Conservation (phyloP, 2,113 vertebrate species). For the Alaudala cheleensis region DNA sequence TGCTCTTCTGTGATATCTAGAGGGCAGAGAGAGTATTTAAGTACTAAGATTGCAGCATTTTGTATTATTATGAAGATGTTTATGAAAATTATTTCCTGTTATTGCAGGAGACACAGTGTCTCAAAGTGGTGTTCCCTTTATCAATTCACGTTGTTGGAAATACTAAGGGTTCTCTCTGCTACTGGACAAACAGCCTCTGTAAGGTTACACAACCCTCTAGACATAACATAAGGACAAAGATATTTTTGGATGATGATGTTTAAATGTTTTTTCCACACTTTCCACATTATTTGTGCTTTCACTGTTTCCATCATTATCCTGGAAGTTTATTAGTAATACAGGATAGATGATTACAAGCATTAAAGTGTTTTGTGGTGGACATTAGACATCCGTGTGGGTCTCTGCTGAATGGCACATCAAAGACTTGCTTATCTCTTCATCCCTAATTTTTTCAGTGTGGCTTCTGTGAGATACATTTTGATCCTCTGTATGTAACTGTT, state of each 20-base stretch:
- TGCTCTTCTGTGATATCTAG: background rate
- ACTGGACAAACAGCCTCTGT: background rate
- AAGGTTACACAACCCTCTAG: background rate
- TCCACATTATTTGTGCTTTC: background rate
- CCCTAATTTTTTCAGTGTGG: background rate
- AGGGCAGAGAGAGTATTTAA: background rate
- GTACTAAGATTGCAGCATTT: background rate
- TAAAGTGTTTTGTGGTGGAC: background rate
- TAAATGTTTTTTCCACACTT: background rate
- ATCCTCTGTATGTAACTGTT: background rate
- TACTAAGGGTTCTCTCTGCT: background rate
- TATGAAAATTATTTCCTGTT: background rate
- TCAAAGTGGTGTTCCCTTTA: background rate
- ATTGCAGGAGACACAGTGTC: background rate
- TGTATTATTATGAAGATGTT: background rate
- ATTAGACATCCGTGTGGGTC: background rate
- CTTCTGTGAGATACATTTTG: background rate
- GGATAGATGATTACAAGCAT: background rate
- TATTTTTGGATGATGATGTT: background rate
- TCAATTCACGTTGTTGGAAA: background rate
- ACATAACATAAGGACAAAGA: background rate
- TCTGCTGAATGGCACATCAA: background rate
- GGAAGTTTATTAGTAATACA: background rate
- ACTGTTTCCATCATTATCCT: background rate
- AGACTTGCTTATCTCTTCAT: background rate